phyloP scores from a whole-genome alignment of 1,140 invertebrate species.

The Trinorchestia longiramus region DNA sequence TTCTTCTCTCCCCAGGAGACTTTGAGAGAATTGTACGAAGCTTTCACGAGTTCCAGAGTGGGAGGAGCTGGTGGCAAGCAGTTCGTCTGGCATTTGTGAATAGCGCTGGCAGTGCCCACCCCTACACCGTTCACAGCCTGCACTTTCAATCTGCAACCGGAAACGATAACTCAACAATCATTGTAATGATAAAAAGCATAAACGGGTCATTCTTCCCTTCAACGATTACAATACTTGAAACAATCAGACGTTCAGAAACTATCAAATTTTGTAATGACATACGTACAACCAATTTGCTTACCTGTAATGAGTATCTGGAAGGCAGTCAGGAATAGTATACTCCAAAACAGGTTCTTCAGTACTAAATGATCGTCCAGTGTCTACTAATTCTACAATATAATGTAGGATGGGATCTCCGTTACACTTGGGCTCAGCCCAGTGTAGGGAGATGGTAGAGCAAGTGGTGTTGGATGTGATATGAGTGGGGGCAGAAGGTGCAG shows the following conservation, averaged over 20 bases:
- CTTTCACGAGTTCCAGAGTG: constrained; percentile 78
- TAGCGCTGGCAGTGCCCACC: constrained; percentile 3
- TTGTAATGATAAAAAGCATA: background rate
- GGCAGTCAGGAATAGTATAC: constrained; percentile 71
- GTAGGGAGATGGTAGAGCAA: constrained; percentile 77
- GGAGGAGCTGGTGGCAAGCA: constrained; percentile 73
- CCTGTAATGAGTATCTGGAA: constrained; percentile 75
- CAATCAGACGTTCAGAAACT: background rate
- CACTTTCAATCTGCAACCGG: background rate
- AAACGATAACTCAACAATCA: background rate
- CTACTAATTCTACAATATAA: constrained; percentile 82
- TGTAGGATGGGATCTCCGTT: constrained; percentile 81
- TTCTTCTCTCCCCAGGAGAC: constrained; percentile 82
- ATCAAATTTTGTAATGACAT: background rate
- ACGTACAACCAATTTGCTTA: constrained; percentile 67
- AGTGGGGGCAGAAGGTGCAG: constrained; percentile 79
- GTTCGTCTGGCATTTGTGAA: constrained; percentile 8
- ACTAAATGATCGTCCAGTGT: constrained; percentile 72
- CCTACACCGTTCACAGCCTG: constrained; percentile 34
- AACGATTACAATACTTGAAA: background rate
- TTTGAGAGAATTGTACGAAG: constrained; percentile 84
- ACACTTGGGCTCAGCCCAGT: constrained; percentile 79
- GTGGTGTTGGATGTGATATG: constrained; percentile 75
- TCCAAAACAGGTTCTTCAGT: constrained; percentile 72
- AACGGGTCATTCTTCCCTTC: background rate